Conservation (phyloP, 2,113 vertebrate genomes). For the Seriola rivoliana region DNA sequence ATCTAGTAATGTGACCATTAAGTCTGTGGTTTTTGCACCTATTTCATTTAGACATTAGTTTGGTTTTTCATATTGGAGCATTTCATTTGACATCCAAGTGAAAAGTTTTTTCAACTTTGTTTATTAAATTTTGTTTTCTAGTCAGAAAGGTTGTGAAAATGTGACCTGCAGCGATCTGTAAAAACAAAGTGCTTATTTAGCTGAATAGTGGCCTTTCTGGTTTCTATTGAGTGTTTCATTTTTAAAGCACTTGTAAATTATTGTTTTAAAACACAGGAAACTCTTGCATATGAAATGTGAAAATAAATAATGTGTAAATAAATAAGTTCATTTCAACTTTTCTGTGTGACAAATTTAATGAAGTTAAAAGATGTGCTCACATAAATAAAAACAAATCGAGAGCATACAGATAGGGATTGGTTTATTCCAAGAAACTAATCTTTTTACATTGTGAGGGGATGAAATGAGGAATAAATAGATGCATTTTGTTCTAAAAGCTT, state of each 20-base stretch:
- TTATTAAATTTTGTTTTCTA: background rate
- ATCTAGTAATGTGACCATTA: background rate
- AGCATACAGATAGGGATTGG: conserved; percentile 38
- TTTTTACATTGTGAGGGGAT: conserved; percentile 45
- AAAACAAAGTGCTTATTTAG: conserved; percentile 52
- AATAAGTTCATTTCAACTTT: conserved; percentile 13
- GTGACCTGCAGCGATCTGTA: conserved; percentile 14
- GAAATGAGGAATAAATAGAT: conserved; percentile 75
- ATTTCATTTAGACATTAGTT: background rate
- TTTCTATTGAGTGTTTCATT: conserved; percentile 32
- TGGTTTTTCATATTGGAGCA: too few relatives aligned
- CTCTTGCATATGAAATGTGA: conserved; percentile 20
- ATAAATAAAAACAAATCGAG: conserved; percentile 47
- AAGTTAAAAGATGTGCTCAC: background rate
- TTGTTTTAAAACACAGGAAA: conserved; percentile 59
- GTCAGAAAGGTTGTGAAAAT: background rate
- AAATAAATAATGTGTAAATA: conserved; percentile 42
- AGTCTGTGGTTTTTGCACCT: background rate
- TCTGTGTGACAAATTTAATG: conserved; percentile 8
- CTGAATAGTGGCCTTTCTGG: background rate
- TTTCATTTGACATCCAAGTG: too few relatives aligned
- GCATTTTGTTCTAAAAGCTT: conserved; percentile 32
- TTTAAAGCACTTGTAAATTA: conserved; percentile 71
- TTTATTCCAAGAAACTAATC: conserved; percentile 74
- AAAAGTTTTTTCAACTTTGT: background rate